Percentiles rank a stretch among this genome's conserved stretches.
Evolutionary conservation across 2,797 vertebrate genomes (phyloP).

Genomic region (Tokudaia muenninki): DNA sequence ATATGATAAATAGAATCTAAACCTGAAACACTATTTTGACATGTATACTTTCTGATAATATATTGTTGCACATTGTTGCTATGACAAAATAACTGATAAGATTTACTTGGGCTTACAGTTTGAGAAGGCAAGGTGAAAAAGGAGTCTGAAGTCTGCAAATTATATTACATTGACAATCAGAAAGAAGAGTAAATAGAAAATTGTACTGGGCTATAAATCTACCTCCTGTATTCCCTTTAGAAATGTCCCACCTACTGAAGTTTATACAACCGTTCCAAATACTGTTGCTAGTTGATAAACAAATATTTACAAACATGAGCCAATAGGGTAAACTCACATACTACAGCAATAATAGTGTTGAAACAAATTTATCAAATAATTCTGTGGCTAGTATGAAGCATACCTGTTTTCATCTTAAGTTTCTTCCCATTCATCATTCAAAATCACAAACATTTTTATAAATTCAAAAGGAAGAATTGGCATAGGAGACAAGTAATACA

Average conservation of each 20-base stretch:
- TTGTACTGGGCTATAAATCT: neutral
- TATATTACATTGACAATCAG: neutral
- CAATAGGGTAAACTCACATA: no score
- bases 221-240: neutral
- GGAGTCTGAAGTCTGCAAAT: neutral
- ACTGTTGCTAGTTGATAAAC: neutral
- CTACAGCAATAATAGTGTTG: neutral
- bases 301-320: neutral
- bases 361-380: neutral
- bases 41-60: neutral
- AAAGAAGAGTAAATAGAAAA: neutral
- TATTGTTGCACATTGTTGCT: neutral
- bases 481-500: conserved; percentile 5
- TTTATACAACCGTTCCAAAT: neutral
- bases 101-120: neutral
- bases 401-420: neutral
- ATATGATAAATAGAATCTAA: neutral
- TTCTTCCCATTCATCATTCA: neutral
- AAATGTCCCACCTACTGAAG: neutral
- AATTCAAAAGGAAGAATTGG: neutral
- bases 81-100: neutral
- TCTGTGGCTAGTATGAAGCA: neutral
- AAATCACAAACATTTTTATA: neutral
- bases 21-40: conserved; percentile 22
- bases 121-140: neutral